Evolutionary conservation across 2,888 invertebrate genomes (phyloP).

Genomic region (Cremastinae sp.): DNA sequence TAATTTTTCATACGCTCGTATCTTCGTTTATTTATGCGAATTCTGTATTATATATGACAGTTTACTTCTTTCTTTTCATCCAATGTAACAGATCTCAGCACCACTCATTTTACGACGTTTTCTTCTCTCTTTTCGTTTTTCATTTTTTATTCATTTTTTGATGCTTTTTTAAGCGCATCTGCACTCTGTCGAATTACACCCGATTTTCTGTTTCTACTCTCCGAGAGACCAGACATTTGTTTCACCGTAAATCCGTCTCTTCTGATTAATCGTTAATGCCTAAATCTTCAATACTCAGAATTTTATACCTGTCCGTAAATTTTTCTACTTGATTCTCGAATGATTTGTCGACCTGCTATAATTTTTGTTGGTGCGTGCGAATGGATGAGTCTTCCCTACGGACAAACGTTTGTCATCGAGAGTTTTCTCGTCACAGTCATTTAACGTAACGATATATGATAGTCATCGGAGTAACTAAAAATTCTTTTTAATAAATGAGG

Average conservation of each 20-base stretch:
- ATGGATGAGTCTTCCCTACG: not conserved
- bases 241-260: constrained; percentile 3
- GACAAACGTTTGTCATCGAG: constrained; percentile 25
- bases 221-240: not conserved
- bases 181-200: constrained; percentile 73
- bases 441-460: constrained; percentile 38
- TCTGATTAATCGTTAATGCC: not conserved
- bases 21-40: not conserved
- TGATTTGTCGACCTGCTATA: not conserved
- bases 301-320: constrained; percentile 5
- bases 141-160: no score
- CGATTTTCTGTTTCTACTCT: constrained; percentile 34
- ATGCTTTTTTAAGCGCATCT: not conserved
- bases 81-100: constrained; percentile 56
- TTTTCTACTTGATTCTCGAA: not conserved
- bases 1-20: not conserved
- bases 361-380: not conserved
- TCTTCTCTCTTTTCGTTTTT: constrained; percentile 19
- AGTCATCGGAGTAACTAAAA: not conserved
- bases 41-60: constrained; percentile 9
- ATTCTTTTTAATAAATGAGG: not conserved
- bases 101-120: constrained; percentile 47
- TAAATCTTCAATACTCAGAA: constrained; percentile 14
- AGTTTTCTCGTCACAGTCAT: constrained; percentile 25
- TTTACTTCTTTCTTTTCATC: constrained; percentile 26